These are phyloP conservation scores for Volucella inanis DNA, from an alignment of 2,888 invertebrate species.

Conservation along the genomic window DNA sequence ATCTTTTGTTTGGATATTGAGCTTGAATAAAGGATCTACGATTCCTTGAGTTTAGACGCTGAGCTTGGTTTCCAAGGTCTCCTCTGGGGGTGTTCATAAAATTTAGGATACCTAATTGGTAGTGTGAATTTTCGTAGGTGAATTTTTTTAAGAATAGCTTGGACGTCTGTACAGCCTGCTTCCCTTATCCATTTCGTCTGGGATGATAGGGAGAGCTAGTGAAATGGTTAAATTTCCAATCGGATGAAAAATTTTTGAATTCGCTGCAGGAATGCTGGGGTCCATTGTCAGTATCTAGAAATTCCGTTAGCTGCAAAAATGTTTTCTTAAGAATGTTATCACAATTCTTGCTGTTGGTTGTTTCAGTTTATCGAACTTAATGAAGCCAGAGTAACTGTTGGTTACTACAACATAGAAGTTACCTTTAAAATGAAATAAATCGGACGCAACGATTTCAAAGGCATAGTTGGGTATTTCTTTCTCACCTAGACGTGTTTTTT, in stretches of 20 bases:
- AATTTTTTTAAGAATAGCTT: slow-evolving; percentile 14
- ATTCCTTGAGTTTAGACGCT: too few species aligned
- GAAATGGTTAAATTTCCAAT: slow-evolving; percentile 68
- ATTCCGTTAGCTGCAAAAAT: slow-evolving; percentile 53
- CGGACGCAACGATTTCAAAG: slow-evolving; percentile 18
- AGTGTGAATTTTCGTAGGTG: too few species aligned
- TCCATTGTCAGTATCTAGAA: slow-evolving; percentile 71
- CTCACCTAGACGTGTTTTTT: slow-evolving; percentile 16
- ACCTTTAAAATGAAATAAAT: slow-evolving; percentile 10
- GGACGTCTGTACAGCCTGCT: slow-evolving; percentile 38
- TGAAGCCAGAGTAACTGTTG: slow-evolving; percentile 32
- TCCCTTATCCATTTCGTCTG: too few species aligned
- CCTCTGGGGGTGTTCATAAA: too few species aligned
- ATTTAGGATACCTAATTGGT: too few species aligned
- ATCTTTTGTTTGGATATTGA: too few species aligned
- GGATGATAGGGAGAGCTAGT: slow-evolving; percentile 41
- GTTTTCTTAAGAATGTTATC: slow-evolving; percentile 30
- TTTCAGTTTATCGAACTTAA: slow-evolving; percentile 30
- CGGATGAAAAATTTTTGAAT: slow-evolving; percentile 69
- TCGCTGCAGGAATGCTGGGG: slow-evolving; percentile 69
- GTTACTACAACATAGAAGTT: slow-evolving; percentile 23
- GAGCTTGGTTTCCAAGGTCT: too few species aligned
- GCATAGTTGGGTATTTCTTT: not conserved
- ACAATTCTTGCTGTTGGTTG: slow-evolving; percentile 32
- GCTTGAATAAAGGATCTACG: too few species aligned